Evolutionary conservation across 2,888 invertebrate species (phyloP).

Genomic region (Eulithis prunata): DNA sequence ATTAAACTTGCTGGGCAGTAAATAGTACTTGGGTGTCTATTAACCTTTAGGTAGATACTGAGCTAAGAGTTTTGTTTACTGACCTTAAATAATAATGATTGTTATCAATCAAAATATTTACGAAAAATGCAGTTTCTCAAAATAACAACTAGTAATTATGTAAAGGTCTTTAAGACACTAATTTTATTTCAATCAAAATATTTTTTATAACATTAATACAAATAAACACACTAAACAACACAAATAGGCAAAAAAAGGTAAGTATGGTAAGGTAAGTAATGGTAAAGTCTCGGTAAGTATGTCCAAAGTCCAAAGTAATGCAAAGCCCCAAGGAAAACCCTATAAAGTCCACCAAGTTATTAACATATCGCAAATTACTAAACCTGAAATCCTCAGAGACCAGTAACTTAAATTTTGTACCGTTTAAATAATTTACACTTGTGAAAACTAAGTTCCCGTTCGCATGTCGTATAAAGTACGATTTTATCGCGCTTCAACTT

Average conservation of each 20-base stretch:
- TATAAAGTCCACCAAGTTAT: conserved; percentile 18
- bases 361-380: conserved; percentile 28
- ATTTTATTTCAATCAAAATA: too few species aligned
- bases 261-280: too few species aligned
- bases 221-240: too few species aligned
- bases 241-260: too few species aligned
- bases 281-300: not conserved
- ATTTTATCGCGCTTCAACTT: conserved; percentile 62
- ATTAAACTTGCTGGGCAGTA: conserved; percentile 4
- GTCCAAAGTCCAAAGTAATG: not conserved
- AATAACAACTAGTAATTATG: too few species aligned
- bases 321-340: not conserved
- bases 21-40: not conserved
- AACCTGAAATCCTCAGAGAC: conserved; percentile 23
- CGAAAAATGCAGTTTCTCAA: too few species aligned
- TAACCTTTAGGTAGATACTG: not conserved
- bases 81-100: too few species aligned
- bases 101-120: too few species aligned
- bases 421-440: conserved; percentile 56
- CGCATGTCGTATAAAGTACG: conserved; percentile 70
- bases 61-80: not conserved
- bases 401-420: conserved; percentile 32
- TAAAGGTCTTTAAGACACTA: too few species aligned
- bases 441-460: conserved; percentile 58
- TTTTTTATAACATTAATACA: too few species aligned